Base-by-base conservation (phyloP, 2,113 vertebrate genomes). In the Phoxinus phoxinus region DNA sequence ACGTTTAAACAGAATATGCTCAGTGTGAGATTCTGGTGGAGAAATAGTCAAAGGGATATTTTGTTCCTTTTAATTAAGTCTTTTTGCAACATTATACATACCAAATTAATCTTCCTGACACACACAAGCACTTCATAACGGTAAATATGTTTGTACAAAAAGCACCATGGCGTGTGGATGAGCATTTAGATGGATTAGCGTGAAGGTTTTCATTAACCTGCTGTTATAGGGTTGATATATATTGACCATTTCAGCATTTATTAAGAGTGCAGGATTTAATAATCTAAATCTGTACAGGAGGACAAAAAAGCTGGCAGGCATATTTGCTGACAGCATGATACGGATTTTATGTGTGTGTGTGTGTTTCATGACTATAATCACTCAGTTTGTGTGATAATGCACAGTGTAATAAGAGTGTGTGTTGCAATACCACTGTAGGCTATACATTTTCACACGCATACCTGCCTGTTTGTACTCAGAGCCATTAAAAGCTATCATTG, bases 321-420 rank as follows among this genome's bases (percentile, higher is more conserved):
- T 44, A 56, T 59, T 88, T 80, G 25, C 75, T 73, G 53, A 84
- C 23, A 48, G 63, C 77, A 58, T 37, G 30, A 23, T 8, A 79
- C 35, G n/a, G 84, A 48, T 35, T 41, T 80, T 71, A 48, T 88
- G 84, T 83, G 27, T 80, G 78, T 78, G 41, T 85, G 81, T 77
- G 53, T 87, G 25, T 76, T 53, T 76, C 17, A 10, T 53, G 25
- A 76, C 46, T 19, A 19, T 30, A 76, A 51, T 53, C 46, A 32
- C 48, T 73, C 19, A 73, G 19, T 41, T 37, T 72, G 69, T 72
- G 30, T 11, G 17, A 21, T 72, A 71, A 71, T 41, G 10, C n/a
- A 37, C 37, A 6, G 4, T n/a, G 4, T 73, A 25, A 6, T 44
- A 73, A 12, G 69, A 13, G 85, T 65, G 65, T 85, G 56, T 85